Conservation (phyloP, 2,888 invertebrate species). For the Adineta ricciae region DNA sequence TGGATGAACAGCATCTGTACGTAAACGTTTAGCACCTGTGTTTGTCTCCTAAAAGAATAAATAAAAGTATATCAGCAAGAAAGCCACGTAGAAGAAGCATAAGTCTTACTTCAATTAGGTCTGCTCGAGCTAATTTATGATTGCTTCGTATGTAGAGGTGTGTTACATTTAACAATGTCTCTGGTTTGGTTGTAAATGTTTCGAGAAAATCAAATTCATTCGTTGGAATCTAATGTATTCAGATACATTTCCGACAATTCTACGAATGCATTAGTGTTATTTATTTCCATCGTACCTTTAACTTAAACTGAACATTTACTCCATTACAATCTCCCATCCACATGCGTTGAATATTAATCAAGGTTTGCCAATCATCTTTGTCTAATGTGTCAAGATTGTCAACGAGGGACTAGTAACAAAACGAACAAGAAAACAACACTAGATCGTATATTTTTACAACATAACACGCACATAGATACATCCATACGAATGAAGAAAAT, state of each 20-base stretch:
- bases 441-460: slow-evolving; percentile 38
- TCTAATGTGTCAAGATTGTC: slow-evolving; percentile 46
- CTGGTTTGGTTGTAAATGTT: slow-evolving; percentile 39
- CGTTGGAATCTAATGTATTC: background rate
- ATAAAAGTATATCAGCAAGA: background rate
- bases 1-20: slow-evolving; percentile 41
- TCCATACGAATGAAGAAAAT: background rate
- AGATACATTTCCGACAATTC: no score
- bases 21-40: slow-evolving; percentile 34
- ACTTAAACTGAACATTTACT: slow-evolving; percentile 25
- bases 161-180: slow-evolving; percentile 41
- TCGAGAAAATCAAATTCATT: background rate
- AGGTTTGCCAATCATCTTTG: slow-evolving; percentile 41
- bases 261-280: no score
- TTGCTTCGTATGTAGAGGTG: slow-evolving; percentile 41
- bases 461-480: background rate
- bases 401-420: slow-evolving; percentile 40
- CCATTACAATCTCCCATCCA: slow-evolving; percentile 52
- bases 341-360: slow-evolving; percentile 45
- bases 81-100: background rate
- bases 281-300: slow-evolving; percentile 12
- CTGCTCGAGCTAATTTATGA: slow-evolving; percentile 36
- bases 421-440: slow-evolving; percentile 33
- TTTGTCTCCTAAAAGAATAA: slow-evolving; percentile 27
- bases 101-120: background rate